Base-by-base conservation (phyloP, 2,888 invertebrate genomes). In the Calameuta filiformis region DNA sequence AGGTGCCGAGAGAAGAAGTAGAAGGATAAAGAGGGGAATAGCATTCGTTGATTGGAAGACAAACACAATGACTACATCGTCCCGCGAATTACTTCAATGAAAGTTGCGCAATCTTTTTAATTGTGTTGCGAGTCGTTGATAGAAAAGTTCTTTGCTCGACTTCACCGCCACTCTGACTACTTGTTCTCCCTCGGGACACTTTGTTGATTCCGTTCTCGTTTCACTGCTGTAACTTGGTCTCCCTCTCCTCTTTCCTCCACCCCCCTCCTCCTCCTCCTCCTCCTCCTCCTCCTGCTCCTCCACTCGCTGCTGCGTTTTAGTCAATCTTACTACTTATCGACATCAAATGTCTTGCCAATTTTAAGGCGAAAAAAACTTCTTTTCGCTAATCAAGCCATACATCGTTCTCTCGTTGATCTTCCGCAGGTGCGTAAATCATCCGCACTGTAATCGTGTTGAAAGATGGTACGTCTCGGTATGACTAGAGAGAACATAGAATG, bases 41-140 rank as follows among this genome's bases (percentile, higher is more conserved):
- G 85, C 85, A 85, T 85, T 86, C 86, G 82, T 82, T 87, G 88
- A 89, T 89, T 87, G 87, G 85, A 87, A 86, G 86, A 87, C 87
- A 89, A 89, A 88, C 86, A 12, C 12, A 87, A 83, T 69, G 76
- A 79, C 82, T 78, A 77, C 77, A 12, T 73, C 75, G 68, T 76
- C 79, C 77, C 73, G 75, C 81, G 71, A 69, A 40, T 40, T 40
- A 40, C 37, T 40, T 12, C 15, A 4, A 12, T 40, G 37, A 78
- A 88, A 89, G 87, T 87, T 89, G 86, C 78, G 85, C 89, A 89
- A 90, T 90, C 90, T 89, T 89, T 90, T 89, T 90, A 90, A 90
- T 90, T 89, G 89, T 88, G 88, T 89, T 89, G 87, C 84, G 83
- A 82, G 81, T 74, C 84, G 83, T 83, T 86, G 90, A 90, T 88